Conservation (phyloP, 2,113 vertebrate species). For the Fregetta grallaria region DNA sequence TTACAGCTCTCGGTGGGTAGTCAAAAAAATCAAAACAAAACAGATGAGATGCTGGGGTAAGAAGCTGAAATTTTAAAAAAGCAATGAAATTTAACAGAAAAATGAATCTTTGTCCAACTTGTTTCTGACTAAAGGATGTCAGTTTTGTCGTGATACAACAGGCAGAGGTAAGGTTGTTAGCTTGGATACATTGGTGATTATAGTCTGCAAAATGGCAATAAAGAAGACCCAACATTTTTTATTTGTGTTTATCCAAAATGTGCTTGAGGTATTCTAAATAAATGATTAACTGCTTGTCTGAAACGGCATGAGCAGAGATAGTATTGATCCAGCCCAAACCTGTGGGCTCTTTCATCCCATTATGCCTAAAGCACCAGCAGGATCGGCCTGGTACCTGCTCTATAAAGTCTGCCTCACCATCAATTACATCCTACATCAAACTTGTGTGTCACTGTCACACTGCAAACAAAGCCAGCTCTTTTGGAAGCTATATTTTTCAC, state of each 20-base stretch:
- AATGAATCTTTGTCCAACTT: background rate
- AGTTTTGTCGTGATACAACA: background rate
- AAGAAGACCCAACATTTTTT: background rate
- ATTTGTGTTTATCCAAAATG: background rate
- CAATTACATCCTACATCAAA: background rate
- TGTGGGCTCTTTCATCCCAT: background rate
- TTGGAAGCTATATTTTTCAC: background rate
- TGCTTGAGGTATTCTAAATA: background rate
- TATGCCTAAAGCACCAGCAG: background rate
- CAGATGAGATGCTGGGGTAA: background rate
- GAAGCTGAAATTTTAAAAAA: background rate
- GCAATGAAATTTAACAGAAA: background rate
- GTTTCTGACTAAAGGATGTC: background rate
- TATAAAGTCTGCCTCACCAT: background rate
- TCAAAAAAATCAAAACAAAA: background rate
- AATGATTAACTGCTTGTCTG: background rate
- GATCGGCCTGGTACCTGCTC: background rate
- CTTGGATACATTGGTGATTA: background rate
- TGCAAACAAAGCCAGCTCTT: background rate
- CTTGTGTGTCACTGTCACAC: background rate
- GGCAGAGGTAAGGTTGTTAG: background rate
- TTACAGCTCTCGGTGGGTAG: background rate
- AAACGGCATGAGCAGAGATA: background rate
- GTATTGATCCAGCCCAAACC: background rate
- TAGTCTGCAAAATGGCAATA: background rate